Conservation (phyloP, 2,888 invertebrate genomes). For the Rhingia campestris region DNA sequence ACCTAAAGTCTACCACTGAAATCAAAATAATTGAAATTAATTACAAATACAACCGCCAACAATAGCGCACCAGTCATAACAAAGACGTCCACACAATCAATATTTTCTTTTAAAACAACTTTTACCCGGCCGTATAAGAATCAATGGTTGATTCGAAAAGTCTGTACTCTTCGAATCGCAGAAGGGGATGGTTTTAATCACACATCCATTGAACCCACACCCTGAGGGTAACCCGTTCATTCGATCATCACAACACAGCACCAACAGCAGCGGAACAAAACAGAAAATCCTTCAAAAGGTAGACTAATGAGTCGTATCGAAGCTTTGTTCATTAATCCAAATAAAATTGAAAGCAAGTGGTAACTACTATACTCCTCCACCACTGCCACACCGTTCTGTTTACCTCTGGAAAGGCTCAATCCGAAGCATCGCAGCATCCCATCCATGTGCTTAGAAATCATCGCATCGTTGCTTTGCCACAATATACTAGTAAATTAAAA, state of each 20-base stretch:
- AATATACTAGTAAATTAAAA: slow-evolving; percentile 49
- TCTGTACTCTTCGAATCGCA: slow-evolving; percentile 1
- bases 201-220: slow-evolving; percentile 44
- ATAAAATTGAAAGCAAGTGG: slow-evolving; percentile 74
- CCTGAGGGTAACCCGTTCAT: slow-evolving; percentile 56
- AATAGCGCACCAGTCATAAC: slow-evolving; percentile 24
- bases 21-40: slow-evolving; percentile 60
- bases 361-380: slow-evolving; percentile 44
- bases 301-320: slow-evolving; percentile 74
- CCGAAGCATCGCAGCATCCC: background rate
- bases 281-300: slow-evolving; percentile 72
- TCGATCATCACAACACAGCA: slow-evolving; percentile 46
- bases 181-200: slow-evolving; percentile 51
- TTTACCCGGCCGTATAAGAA: slow-evolving; percentile 10
- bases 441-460: slow-evolving; percentile 67
- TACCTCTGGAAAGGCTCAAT: background rate
- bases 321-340: slow-evolving; percentile 74
- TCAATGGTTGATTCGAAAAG: slow-evolving; percentile 48
- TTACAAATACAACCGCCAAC: slow-evolving; percentile 40
- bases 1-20: too few relatives aligned
- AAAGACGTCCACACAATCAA: slow-evolving; percentile 27
- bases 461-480: slow-evolving; percentile 59
- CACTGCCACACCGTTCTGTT: background rate
- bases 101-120: slow-evolving; percentile 20
- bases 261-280: slow-evolving; percentile 36